Evolutionary conservation across 1,140 invertebrate genomes (phyloP).

Genomic region (Hetaerina americana): DNA sequence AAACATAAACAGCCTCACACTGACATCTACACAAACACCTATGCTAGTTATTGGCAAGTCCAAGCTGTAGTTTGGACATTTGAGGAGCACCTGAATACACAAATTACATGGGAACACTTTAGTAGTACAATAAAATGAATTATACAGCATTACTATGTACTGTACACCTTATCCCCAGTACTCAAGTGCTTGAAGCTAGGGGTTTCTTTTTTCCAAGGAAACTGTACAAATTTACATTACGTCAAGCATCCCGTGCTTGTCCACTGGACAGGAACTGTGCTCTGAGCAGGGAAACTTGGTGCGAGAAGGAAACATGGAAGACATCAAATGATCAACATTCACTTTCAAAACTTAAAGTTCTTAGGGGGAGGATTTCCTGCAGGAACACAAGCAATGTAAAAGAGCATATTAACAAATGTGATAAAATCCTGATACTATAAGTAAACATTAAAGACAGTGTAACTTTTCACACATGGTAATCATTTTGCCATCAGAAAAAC

Average conservation of each 20-base stretch:
- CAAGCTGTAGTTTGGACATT: constrained; percentile 10
- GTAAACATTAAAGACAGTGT: neutral
- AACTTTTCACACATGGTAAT: neutral
- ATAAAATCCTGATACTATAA: constrained; percentile 1
- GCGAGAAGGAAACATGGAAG: constrained; percentile 19
- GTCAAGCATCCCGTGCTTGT: constrained; percentile 8
- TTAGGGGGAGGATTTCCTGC: constrained; percentile 13
- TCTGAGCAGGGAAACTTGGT: constrained; percentile 15
- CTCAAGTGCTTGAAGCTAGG: constrained; percentile 6
- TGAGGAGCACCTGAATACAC: constrained; percentile 6
- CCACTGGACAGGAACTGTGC: neutral
- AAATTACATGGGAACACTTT: constrained; percentile 7
- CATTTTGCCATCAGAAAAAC: neutral
- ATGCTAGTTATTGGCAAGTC: constrained; percentile 14
- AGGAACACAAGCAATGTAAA: constrained; percentile 14
- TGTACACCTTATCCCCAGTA: constrained; percentile 6
- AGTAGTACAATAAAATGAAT: constrained; percentile 6
- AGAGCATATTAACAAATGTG: neutral
- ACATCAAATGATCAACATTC: constrained; percentile 19
- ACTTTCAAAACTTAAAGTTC: constrained; percentile 11
- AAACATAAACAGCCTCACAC: constrained; percentile 14
- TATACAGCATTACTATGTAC: constrained; percentile 6
- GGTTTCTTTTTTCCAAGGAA: constrained; percentile 1
- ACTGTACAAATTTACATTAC: constrained; percentile 7
- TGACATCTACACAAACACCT: constrained; percentile 16